A percentile compares a stretch with the other conserved stretches of the same genome.
phyloP scores from a whole-genome alignment of 2,113 vertebrate species.

The Notiomystis cincta region DNA sequence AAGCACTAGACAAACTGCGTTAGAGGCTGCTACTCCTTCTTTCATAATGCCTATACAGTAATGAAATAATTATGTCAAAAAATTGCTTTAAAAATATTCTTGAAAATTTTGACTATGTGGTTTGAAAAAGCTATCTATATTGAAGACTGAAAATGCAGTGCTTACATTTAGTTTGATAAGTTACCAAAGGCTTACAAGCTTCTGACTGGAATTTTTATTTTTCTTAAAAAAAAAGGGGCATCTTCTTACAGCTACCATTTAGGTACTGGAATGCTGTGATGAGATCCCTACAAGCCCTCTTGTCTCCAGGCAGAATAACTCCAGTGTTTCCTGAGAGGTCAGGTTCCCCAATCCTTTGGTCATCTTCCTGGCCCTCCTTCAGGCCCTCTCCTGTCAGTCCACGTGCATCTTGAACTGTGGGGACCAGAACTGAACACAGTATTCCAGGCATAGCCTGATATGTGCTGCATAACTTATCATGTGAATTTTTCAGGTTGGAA shows the following conservation, averaged over 20 bases:
- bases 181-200: not conserved
- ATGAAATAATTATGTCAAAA: not conserved
- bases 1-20: not conserved
- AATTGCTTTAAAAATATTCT: not conserved
- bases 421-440: not conserved
- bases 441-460: not conserved
- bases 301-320: not conserved
- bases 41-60: not conserved
- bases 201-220: not conserved
- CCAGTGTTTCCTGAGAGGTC: not conserved
- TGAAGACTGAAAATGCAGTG: not conserved
- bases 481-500: not conserved
- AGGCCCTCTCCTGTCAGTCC: not conserved
- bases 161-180: not conserved
- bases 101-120: not conserved
- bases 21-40: not conserved
- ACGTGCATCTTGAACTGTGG: fast-evolving
- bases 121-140: not conserved
- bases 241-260: not conserved
- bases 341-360: not conserved
- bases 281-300: not conserved
- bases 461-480: fast-evolving
- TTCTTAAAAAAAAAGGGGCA: not conserved
- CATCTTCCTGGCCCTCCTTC: not conserved
- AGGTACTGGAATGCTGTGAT: not conserved